Evolutionary conservation across 2,888 invertebrate genomes (phyloP).

Genomic region (Apamea sordens): DNA sequence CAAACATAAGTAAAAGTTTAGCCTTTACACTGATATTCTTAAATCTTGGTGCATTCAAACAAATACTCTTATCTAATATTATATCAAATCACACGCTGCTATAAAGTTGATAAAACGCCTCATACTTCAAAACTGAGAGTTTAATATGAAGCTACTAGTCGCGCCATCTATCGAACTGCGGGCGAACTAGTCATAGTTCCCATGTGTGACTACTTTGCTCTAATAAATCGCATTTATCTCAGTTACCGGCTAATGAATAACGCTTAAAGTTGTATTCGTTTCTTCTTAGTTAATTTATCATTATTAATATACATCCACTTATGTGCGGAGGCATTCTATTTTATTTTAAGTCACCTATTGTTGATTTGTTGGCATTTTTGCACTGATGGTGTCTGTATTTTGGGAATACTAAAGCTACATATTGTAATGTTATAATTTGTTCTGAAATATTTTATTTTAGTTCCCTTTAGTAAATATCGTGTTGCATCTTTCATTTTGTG

Average conservation of each 20-base stretch:
- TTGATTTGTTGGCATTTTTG: not conserved
- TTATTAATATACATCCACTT: conserved; percentile 4
- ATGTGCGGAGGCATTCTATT: not conserved
- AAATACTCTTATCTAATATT: conserved; percentile 19
- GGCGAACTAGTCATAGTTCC: conserved; percentile 46
- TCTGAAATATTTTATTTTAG: conserved; percentile 4
- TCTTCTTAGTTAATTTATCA: conserved; percentile 23
- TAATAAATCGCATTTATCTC: conserved; percentile 49
- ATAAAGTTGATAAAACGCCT: conserved; percentile 43
- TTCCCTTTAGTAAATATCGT: conserved; percentile 7
- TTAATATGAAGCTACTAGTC: conserved; percentile 43
- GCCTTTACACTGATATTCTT: not conserved
- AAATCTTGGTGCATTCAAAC: conserved; percentile 4
- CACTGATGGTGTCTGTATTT: not conserved
- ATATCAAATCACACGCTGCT: conserved; percentile 22
- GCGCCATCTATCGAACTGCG: conserved; percentile 56
- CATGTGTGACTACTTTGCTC: conserved; percentile 21
- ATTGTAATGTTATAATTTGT: not conserved
- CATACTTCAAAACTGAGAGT: conserved; percentile 38
- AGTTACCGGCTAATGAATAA: conserved; percentile 48
- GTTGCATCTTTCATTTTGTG: conserved; percentile 29
- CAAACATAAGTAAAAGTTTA: not conserved
- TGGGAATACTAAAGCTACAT: not conserved
- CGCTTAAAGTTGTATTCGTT: conserved; percentile 41
- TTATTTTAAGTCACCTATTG: not conserved